A percentile compares a stretch with the other conserved stretches of the same genome.
These are phyloP conservation scores for Galerucella nymphaeae DNA, from an alignment of 2,888 invertebrate species.

Conservation along the genomic window DNA sequence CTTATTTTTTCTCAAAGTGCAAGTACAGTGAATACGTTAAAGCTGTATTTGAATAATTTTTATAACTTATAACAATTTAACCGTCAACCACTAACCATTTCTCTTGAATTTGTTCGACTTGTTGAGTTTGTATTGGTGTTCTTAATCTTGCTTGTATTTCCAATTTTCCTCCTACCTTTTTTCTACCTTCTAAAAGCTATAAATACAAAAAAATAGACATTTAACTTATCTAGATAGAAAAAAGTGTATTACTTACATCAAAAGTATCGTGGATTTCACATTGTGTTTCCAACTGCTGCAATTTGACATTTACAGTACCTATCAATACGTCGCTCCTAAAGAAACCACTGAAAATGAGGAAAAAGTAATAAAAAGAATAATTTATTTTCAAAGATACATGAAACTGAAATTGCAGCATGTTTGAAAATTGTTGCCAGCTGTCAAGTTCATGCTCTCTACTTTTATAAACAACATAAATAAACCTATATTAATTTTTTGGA, in stretches of 20 bases:
- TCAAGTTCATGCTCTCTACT: too few species aligned
- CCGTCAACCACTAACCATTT: conserved; percentile 91
- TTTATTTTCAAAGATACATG: too few species aligned
- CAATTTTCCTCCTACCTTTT: conserved; percentile 87
- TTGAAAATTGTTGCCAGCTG: too few species aligned
- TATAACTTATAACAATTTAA: not conserved
- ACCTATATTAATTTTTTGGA: too few species aligned
- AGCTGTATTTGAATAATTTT: not conserved
- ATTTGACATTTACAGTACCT: conserved; percentile 84
- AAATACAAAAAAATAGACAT: conserved; percentile 49
- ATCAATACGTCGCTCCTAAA: conserved; percentile 88
- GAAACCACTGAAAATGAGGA: conserved; percentile 85
- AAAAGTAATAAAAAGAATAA: too few species aligned
- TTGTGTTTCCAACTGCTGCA: conserved; percentile 88
- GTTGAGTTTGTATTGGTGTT: conserved; percentile 88
- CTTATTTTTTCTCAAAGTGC: not conserved
- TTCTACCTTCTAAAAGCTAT: conserved; percentile 90
- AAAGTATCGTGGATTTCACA: conserved; percentile 92
- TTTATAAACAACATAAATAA: too few species aligned
- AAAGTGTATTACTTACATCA: conserved; percentile 78
- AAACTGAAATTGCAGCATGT: too few species aligned
- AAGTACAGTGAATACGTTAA: not conserved
- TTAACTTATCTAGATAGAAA: not conserved
- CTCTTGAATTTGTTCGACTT: conserved; percentile 88
- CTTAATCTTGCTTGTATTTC: conserved; percentile 89